Percentiles rank a stretch among this genome's conserved stretches.
Conservation (phyloP, 2,888 invertebrate species). For the Apamea sordens region DNA sequence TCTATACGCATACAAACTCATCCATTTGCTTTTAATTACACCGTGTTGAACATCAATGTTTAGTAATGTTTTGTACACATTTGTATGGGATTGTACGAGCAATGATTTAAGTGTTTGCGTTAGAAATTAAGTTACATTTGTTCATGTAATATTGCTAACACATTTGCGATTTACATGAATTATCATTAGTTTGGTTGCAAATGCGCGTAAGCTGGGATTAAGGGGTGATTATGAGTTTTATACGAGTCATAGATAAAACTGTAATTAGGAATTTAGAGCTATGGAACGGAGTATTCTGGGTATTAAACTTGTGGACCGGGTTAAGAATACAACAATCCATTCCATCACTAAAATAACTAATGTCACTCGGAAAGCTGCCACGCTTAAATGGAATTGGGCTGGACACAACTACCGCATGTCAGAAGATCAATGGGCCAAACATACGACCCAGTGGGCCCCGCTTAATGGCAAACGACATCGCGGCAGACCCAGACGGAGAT, state of each 20-base stretch:
- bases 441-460: no score
- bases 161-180: conserved; percentile 31
- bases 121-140: conserved; percentile 58
- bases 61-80: conserved; percentile 62
- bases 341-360: no score
- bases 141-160: conserved; percentile 45
- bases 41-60: conserved; percentile 58
- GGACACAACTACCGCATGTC: no score
- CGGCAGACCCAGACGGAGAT: no score
- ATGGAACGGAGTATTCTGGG: no score
- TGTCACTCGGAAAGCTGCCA: no score
- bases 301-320: no score
- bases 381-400: no score
- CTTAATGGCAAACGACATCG: no score
- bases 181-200: conserved; percentile 29
- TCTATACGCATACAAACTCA: conserved; percentile 5
- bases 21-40: conserved; percentile 62
- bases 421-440: no score
- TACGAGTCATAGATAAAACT: not conserved
- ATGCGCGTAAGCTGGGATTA: not conserved
- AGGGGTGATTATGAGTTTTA: not conserved
- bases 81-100: conserved; percentile 51
- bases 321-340: no score
- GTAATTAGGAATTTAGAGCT: not conserved
- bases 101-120: conserved; percentile 62